Conservation (phyloP, 2,797 vertebrate species). For the Streptopelia turtur region DNA sequence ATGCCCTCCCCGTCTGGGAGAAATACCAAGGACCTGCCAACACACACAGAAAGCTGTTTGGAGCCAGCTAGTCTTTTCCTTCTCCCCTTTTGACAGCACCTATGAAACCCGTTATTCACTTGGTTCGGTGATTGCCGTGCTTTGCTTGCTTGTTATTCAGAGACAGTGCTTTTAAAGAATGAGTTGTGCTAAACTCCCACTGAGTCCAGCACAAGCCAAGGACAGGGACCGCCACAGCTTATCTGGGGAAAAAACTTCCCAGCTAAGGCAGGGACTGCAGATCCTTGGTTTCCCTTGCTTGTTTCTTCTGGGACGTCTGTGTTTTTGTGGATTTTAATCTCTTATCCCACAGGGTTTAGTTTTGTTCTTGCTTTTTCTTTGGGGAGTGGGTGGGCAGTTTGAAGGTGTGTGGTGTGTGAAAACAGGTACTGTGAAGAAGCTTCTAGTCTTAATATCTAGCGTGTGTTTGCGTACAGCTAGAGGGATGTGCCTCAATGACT, state of each 20-base stretch:
- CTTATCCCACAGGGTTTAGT: not conserved
- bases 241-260: not conserved
- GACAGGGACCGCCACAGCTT: not conserved
- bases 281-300: not conserved
- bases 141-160: constrained; percentile 38
- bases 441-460: not conserved
- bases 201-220: constrained; percentile 20
- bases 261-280: not conserved
- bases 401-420: not conserved
- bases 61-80: constrained; percentile 45
- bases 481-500: not conserved
- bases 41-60: constrained; percentile 20
- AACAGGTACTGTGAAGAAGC: not conserved
- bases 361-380: not conserved
- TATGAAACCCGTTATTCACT: constrained; percentile 32
- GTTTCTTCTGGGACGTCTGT: not conserved
- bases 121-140: not conserved
- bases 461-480: not conserved
- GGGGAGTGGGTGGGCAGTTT: not conserved
- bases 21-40: constrained; percentile 49
- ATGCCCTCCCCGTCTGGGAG: not conserved
- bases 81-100: constrained; percentile 40
- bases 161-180: not conserved
- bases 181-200: constrained; percentile 1
- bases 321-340: not conserved